These are phyloP conservation scores for Pecten maximus DNA, from an alignment of 2,888 invertebrate species.

Conservation along the genomic window DNA sequence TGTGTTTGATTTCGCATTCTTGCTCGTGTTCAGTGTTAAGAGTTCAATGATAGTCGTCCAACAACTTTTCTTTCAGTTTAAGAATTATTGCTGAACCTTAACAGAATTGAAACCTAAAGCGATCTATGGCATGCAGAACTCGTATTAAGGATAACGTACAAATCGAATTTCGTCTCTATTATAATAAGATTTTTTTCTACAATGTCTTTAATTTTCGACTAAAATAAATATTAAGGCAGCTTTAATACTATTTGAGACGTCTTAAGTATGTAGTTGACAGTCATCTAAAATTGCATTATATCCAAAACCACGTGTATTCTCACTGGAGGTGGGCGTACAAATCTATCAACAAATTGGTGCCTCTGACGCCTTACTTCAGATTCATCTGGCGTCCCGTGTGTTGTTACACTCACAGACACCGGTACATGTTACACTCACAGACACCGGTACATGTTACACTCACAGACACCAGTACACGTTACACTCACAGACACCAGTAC, in stretches of 20 bases:
- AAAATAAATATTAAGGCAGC: not conserved
- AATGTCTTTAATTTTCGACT: not conserved
- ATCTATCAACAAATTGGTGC: not conserved
- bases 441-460: too few species aligned
- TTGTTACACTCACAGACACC: too few species aligned
- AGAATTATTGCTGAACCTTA: not conserved
- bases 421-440: too few species aligned
- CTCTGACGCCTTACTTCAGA: too few species aligned
- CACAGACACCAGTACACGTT: too few species aligned
- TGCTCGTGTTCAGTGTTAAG: not conserved
- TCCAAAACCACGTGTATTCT: not conserved
- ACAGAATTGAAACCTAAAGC: not conserved
- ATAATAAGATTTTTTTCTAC: not conserved
- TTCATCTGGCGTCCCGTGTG: too few species aligned
- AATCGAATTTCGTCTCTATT: not conserved
- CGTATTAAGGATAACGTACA: not conserved
- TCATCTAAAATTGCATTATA: not conserved
- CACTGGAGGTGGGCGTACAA: not conserved
- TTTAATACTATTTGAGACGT: not conserved
- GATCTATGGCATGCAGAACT: slow-evolving; percentile 15
- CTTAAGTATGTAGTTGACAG: not conserved
- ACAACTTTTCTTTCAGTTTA: not conserved
- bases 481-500: too few species aligned
- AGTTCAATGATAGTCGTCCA: not conserved
- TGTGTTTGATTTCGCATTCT: not conserved